Evolutionary conservation across 1,140 invertebrate species (phyloP).

Genomic region (Cyclina sinensis): DNA sequence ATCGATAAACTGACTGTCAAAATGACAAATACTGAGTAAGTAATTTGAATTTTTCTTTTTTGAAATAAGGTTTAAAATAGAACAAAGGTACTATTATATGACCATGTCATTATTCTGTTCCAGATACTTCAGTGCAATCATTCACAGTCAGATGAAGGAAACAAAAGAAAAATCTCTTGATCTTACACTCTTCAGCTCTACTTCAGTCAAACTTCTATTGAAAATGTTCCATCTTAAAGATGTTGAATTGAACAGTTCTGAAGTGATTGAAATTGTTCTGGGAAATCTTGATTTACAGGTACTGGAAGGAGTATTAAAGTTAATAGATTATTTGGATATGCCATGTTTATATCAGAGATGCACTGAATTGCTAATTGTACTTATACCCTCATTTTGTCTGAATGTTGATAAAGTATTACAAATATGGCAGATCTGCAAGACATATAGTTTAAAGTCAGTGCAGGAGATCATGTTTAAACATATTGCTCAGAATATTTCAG

Average conservation of each 20-base stretch:
- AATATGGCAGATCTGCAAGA: neutral
- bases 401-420: neutral
- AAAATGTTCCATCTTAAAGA: slow-evolving; percentile 8
- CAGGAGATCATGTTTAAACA: neutral
- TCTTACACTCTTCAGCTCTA: neutral
- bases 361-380: neutral
- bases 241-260: neutral
- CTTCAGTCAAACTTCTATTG: neutral
- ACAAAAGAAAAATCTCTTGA: slow-evolving; percentile 1
- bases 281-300: neutral
- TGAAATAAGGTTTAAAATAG: too few species aligned
- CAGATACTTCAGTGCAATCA: slow-evolving; percentile 3
- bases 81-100: too few species aligned
- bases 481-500: neutral
- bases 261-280: neutral
- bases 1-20: too few species aligned
- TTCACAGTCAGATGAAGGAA: slow-evolving; percentile 6
- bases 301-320: neutral
- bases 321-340: slow-evolving; percentile 13
- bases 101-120: too few species aligned
- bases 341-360: slow-evolving; percentile 5
- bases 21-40: too few species aligned
- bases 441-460: neutral
- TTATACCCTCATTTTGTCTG: neutral
- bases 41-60: too few species aligned